Base-by-base conservation (phyloP, 2,797 vertebrate species). In the Enteromius paludinosus region DNA sequence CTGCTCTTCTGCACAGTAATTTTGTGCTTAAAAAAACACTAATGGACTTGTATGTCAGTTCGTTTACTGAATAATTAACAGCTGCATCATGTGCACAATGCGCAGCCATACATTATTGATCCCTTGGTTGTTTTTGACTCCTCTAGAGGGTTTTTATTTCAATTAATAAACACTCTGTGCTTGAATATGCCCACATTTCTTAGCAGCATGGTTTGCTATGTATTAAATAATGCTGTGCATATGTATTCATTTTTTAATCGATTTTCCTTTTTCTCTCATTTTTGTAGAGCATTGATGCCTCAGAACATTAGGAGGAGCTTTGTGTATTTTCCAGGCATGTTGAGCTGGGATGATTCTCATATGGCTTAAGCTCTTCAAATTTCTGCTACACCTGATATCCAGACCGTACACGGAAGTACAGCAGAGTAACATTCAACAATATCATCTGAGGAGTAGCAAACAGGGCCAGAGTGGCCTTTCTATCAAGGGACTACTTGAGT, bases 1-100 rank as follows among this genome's bases (percentile, higher is more conserved):
- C 83, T 78, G 88, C 80, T 71, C 56, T 78, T 88, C 90, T 88
- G 65, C 20, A 82, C 73, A 87, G 87, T 89, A 74, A 89, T 88
- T 88, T 88, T 72, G 82, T 87, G 85, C 91, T 92, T 78, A 86
- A 89, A 80, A 85, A 88, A 88, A 1, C 86, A 71, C 92, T 93
- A 96, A 95, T 93, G 93, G 95, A 96, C 92, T 95, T 94, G 94
- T 86, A 87, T 92, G 91, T 91, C 90, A 90, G 89, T 92, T 93
- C 91, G 90, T 94, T 93, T 91, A 87, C 86, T 95, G 88, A 95
- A 95, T 95, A 95, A 93, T 95, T 94, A 92, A 94, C 90, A 90
- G 81, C 89, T 88, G 85, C 25, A 88, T 90, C 88, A 86, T 90
- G 90, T 90, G 91, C 86, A 90, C 89, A 90, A 87, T 93, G 83